A percentile compares a stretch with the other conserved stretches of the same genome.
phyloP scores from a whole-genome alignment of 2,113 vertebrate genomes.

The Tupaia tana region DNA sequence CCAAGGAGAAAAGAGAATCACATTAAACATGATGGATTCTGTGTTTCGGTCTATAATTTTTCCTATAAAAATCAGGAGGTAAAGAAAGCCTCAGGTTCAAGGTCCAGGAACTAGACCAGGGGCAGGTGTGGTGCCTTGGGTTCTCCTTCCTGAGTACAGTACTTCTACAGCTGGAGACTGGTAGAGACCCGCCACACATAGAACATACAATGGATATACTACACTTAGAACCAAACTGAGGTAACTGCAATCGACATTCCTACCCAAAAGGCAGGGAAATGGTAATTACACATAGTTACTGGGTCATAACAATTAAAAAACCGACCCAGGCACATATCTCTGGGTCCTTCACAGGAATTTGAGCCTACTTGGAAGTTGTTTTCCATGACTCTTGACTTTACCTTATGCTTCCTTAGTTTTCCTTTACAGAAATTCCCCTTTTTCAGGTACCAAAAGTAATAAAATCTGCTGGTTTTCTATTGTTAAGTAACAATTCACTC shows the following conservation, averaged over 20 bases:
- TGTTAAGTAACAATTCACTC: neutral
- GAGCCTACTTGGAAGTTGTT: neutral
- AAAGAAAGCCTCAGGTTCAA: constrained; percentile 5
- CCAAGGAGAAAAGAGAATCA: constrained; percentile 49
- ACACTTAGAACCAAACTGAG: neutral
- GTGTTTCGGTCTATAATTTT: neutral
- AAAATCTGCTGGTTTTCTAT: neutral
- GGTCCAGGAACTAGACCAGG: neutral
- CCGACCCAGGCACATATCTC: neutral
- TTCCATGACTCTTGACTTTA: neutral
- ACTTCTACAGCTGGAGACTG: neutral
- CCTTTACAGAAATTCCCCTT: neutral
- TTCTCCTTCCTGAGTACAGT: neutral
- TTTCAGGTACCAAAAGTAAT: neutral
- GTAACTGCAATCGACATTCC: neutral
- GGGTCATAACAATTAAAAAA: neutral
- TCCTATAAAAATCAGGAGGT: constrained; percentile 53
- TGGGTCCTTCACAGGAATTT: neutral
- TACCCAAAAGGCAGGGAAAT: neutral
- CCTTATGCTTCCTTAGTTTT: neutral
- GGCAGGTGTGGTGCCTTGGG: neutral
- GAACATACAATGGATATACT: neutral
- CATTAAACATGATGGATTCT: neutral
- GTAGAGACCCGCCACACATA: neutral
- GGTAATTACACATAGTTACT: neutral